These are phyloP conservation scores for Dicycla oo DNA, from an alignment of 2,888 invertebrate genomes.

Conservation along the genomic window DNA sequence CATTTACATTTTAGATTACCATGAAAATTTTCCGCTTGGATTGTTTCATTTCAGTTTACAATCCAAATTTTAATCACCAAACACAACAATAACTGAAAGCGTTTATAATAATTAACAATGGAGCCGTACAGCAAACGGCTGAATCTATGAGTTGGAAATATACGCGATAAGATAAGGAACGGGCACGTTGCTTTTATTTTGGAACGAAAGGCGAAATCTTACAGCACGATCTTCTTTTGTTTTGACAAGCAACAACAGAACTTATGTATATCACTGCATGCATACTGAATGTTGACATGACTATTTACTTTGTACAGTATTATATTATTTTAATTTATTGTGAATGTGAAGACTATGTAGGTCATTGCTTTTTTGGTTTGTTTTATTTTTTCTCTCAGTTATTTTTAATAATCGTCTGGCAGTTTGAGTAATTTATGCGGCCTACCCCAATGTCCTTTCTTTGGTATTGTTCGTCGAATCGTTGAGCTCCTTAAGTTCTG, in stretches of 20 bases:
- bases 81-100: slow-evolving; percentile 78
- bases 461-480: too few relatives aligned
- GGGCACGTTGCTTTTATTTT: not conserved
- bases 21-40: slow-evolving; percentile 64
- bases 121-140: slow-evolving; percentile 71
- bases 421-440: too few relatives aligned
- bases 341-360: too few relatives aligned
- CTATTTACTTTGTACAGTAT: too few relatives aligned
- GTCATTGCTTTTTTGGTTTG: too few relatives aligned
- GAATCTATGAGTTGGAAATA: slow-evolving; percentile 53
- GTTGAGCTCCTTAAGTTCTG: too few relatives aligned
- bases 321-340: too few relatives aligned
- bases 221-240: not conserved
- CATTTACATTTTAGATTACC: slow-evolving; percentile 61
- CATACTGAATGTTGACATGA: too few relatives aligned
- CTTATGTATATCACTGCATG: too few relatives aligned
- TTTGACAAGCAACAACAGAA: not conserved
- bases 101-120: slow-evolving; percentile 84
- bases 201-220: not conserved
- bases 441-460: too few relatives aligned
- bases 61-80: slow-evolving; percentile 75
- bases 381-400: too few relatives aligned
- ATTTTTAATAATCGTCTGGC: too few relatives aligned
- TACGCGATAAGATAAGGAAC: slow-evolving; percentile 5
- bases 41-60: slow-evolving; percentile 65